These are phyloP conservation scores for Crossocerus cetratus DNA, from an alignment of 2,888 invertebrate genomes.

Conservation along the genomic window DNA sequence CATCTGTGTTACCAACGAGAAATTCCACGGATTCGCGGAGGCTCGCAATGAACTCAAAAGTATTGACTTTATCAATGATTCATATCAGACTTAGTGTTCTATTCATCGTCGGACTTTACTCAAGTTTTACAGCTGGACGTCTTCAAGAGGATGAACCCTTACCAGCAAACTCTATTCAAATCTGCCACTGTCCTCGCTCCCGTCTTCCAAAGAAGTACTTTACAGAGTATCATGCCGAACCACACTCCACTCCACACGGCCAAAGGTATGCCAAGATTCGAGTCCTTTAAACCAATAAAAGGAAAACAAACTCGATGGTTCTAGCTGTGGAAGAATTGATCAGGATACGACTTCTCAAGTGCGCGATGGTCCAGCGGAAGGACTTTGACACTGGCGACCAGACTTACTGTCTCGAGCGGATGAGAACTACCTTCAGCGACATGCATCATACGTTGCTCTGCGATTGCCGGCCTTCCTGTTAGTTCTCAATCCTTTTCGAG, in stretches of 20 bases:
- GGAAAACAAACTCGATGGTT: conserved; percentile 35
- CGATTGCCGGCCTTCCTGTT: conserved; percentile 50
- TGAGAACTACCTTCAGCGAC: conserved; percentile 62
- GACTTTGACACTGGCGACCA: conserved; percentile 39
- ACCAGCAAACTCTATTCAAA: conserved; percentile 81
- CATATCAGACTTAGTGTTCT: no score
- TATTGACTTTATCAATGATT: not conserved
- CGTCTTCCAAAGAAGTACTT: conserved; percentile 78
- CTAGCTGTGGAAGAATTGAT: conserved; percentile 80
- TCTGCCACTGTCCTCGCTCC: conserved; percentile 81
- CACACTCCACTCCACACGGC: conserved; percentile 74
- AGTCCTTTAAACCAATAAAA: not conserved
- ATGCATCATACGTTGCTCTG: conserved; percentile 61
- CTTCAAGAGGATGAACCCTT: conserved; percentile 73
- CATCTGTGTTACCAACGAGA: conserved; percentile 44
- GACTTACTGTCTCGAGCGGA: conserved; percentile 38
- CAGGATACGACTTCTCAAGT: conserved; percentile 79
- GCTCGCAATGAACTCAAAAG: conserved; percentile 32
- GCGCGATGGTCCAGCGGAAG: conserved; percentile 74
- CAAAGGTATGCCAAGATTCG: conserved; percentile 44
- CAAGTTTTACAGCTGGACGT: conserved; percentile 7
- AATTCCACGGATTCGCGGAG: not conserved
- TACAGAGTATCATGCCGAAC: conserved; percentile 80
- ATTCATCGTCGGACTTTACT: no score
- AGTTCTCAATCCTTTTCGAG: conserved; percentile 12